Conservation (phyloP, 2,797 vertebrate genomes). For the Erethizon dorsatum region DNA sequence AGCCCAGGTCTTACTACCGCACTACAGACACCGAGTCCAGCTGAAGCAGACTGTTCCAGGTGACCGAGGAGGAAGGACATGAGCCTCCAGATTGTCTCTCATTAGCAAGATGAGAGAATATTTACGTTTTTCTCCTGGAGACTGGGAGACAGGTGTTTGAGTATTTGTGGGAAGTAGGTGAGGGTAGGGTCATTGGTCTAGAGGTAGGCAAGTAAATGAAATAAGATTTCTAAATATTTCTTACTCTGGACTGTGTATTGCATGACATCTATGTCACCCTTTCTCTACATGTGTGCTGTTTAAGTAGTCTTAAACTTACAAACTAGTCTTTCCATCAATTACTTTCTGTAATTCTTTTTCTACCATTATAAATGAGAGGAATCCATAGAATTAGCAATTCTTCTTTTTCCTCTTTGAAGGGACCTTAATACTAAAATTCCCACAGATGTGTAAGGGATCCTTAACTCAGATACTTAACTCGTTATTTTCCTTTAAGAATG, state of each 20-base stretch:
- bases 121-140: not conserved
- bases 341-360: not conserved
- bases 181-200: not conserved
- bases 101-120: not conserved
- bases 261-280: not conserved
- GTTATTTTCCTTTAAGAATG: not conserved
- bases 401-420: not conserved
- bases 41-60: not conserved
- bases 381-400: not conserved
- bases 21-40: not conserved
- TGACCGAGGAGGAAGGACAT: not conserved
- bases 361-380: not conserved
- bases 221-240: not conserved
- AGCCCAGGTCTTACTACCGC: fast-evolving
- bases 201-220: not conserved
- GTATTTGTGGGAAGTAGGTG: not conserved
- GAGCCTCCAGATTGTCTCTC: not conserved
- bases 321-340: not conserved
- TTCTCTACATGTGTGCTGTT: not conserved
- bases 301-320: not conserved
- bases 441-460: not conserved
- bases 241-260: not conserved
- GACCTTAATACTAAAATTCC: not conserved
- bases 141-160: not conserved
- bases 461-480: not conserved